Evolutionary conservation across 2,797 vertebrate genomes (phyloP).

Genomic region (Gallinago stenura): DNA sequence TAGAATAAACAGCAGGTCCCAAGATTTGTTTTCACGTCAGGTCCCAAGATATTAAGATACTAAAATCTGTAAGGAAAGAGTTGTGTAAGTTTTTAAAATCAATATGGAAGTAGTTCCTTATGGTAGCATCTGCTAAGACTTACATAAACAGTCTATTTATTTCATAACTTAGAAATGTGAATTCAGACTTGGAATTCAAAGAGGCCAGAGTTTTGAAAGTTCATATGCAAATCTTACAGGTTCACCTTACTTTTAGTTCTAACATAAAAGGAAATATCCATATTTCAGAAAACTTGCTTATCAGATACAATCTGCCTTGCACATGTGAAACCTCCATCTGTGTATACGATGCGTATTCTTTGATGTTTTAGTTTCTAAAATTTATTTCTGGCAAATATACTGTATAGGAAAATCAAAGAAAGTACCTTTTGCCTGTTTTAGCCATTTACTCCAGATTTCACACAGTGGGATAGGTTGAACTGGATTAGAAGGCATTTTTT

Average conservation of each 20-base stretch:
- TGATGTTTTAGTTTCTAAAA: neutral
- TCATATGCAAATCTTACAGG: neutral
- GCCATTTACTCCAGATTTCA: neutral
- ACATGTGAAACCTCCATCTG: neutral
- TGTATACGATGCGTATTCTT: fast-evolving
- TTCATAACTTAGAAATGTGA: neutral
- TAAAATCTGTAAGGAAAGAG: neutral
- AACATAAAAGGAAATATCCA: neutral
- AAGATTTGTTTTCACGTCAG: neutral
- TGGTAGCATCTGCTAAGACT: neutral
- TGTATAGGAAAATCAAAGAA: neutral
- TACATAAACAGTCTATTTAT: neutral
- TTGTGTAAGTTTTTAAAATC: neutral
- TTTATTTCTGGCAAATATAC: neutral
- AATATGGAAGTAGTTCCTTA: neutral
- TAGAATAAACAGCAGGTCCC: neutral
- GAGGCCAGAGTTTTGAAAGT: neutral
- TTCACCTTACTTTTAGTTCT: neutral
- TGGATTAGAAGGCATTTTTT: neutral
- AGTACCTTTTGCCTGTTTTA: neutral
- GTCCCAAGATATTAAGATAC: neutral
- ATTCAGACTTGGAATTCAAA: neutral
- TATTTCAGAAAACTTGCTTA: neutral
- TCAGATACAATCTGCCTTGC: neutral
- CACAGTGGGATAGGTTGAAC: neutral